phyloP scores from a whole-genome alignment of 2,888 invertebrate species.

The Dasysyrphus tricinctus region DNA sequence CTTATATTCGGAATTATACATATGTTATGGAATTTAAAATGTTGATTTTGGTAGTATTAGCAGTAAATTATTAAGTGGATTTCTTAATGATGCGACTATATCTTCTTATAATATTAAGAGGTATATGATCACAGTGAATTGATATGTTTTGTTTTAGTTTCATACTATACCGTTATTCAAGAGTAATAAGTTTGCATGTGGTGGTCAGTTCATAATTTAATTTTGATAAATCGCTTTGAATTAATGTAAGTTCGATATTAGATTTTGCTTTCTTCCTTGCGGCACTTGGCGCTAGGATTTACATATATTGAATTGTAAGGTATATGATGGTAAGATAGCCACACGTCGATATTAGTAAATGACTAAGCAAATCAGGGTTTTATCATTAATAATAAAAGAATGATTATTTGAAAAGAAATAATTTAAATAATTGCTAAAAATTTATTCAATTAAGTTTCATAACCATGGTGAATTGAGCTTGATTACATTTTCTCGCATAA shows the following conservation, averaged over 20 bases:
- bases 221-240: constrained; percentile 11
- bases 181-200: constrained; percentile 11
- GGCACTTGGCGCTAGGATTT: not conserved
- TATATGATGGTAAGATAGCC: not conserved
- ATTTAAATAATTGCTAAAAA: not conserved
- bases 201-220: constrained; percentile 13
- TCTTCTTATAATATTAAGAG: constrained; percentile 1
- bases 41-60: constrained; percentile 45
- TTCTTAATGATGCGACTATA: constrained; percentile 51
- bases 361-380: not conserved
- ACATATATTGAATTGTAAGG: not conserved
- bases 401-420: not conserved
- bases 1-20: constrained; percentile 23
- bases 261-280: constrained; percentile 20
- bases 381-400: constrained; percentile 2
- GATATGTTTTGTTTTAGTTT: not conserved
- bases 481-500: not conserved
- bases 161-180: not conserved
- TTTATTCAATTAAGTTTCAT: not conserved
- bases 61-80: constrained; percentile 40
- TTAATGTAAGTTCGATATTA: constrained; percentile 2
- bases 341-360: not conserved
- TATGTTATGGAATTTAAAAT: constrained; percentile 47
- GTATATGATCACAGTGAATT: not conserved
- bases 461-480: not conserved